phyloP scores from a whole-genome alignment of 2,797 vertebrate species.

The Setipinna tenuifilis region DNA sequence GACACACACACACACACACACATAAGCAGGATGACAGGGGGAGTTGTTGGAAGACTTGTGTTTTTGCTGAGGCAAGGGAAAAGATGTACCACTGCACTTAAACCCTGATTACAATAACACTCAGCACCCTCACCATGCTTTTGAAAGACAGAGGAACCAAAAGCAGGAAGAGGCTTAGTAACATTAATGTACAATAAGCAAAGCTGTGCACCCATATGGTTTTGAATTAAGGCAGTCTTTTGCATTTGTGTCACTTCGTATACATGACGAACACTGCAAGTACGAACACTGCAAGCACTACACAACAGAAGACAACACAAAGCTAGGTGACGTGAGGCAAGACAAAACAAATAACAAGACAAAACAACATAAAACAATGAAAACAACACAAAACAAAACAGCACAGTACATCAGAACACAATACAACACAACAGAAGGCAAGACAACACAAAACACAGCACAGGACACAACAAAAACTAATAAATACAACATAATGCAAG shows the following conservation, averaged over 20 bases:
- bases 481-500: background rate
- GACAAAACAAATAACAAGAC: too few species aligned
- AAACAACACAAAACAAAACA: too few species aligned
- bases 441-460: too few species aligned
- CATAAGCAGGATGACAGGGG: background rate
- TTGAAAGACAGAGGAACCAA: background rate
- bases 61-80: conserved; percentile 15
- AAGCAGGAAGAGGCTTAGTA: background rate
- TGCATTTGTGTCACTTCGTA: too few species aligned
- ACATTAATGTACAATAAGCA: background rate
- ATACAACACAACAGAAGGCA: too few species aligned
- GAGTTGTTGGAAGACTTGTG: background rate
- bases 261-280: too few species aligned
- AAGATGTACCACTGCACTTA: background rate
- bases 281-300: too few species aligned
- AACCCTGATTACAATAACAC: background rate
- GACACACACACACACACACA: background rate
- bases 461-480: too few species aligned
- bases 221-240: background rate
- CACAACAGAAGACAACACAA: too few species aligned
- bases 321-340: too few species aligned
- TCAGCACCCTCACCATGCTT: background rate
- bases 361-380: too few species aligned
- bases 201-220: background rate
- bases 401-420: too few species aligned